Conservation (phyloP, 37 sponge, comb jelly and placozoan genomes). For the Axinella damicornis region DNA sequence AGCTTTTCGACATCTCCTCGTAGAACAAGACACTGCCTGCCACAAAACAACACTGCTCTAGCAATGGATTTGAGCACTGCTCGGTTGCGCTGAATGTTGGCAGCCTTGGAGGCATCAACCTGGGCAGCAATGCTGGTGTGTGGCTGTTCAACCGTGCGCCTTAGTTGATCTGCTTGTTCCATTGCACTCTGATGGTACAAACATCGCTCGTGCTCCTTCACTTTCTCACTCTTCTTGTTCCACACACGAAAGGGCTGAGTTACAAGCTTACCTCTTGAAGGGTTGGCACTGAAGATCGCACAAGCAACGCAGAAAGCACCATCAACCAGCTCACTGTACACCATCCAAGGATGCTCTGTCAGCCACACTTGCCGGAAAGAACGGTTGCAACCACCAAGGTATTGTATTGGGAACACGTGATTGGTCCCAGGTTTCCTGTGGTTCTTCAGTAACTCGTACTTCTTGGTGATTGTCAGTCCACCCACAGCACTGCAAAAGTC, state of each 20-base stretch:
- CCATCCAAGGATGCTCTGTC: slow-evolving; percentile 26
- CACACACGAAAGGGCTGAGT: slow-evolving; percentile 33
- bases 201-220: slow-evolving; percentile 29
- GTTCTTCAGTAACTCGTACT: neutral
- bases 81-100: slow-evolving; percentile 20
- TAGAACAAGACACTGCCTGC: slow-evolving; percentile 25
- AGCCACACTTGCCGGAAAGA: slow-evolving; percentile 13
- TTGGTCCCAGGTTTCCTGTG: neutral
- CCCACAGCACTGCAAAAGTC: neutral
- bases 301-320: slow-evolving; percentile 43
- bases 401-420: neutral
- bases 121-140: slow-evolving; percentile 1
- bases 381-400: neutral
- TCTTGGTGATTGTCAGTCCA: neutral
- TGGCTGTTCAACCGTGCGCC: slow-evolving; percentile 20
- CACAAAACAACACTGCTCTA: slow-evolving; percentile 33
- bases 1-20: slow-evolving; percentile 29
- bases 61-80: slow-evolving; percentile 9
- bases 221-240: slow-evolving; percentile 33
- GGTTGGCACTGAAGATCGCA: neutral
- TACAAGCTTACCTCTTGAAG: slow-evolving; percentile 20
- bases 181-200: slow-evolving; percentile 27
- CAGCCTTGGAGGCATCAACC: slow-evolving; percentile 13
- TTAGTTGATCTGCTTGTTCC: slow-evolving; percentile 18
- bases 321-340: slow-evolving; percentile 48